A percentile compares a stretch with the other conserved stretches of the same genome.
These are phyloP conservation scores for Papilio helenus DNA, from an alignment of 1,140 invertebrate genomes.

Conservation along the genomic window DNA sequence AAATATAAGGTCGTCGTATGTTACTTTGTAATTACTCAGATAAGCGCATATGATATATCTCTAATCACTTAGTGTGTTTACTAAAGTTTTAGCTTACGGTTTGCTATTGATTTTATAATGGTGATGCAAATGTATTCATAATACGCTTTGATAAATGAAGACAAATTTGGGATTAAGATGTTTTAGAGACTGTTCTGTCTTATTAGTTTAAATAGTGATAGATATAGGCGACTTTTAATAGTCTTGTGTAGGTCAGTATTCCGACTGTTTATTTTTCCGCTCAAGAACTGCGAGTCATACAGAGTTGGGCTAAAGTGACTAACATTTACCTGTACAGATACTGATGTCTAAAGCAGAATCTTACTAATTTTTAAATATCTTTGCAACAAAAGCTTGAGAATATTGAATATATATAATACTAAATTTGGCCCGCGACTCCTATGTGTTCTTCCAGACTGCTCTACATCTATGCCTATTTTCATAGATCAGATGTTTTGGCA, in stretches of 20 bases:
- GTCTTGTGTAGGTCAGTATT: not conserved
- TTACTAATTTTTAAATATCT: no score
- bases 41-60: slow-evolving; percentile 31
- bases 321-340: not conserved
- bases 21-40: slow-evolving; percentile 36
- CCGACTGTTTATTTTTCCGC: not conserved
- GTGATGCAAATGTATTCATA: slow-evolving; percentile 15
- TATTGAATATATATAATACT: no score
- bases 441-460: no score
- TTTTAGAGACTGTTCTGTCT: not conserved
- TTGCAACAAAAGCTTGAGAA: no score
- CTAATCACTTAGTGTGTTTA: slow-evolving; percentile 29
- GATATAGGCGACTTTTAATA: not conserved
- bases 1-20: slow-evolving; percentile 31
- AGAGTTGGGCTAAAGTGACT: not conserved
- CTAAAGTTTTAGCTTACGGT: slow-evolving; percentile 26
- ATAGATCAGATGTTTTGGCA: no score
- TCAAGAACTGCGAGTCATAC: not conserved
- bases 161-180: not conserved
- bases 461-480: no score
- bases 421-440: no score
- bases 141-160: not conserved
- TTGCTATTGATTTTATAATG: slow-evolving; percentile 24
- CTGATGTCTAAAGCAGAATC: not conserved
- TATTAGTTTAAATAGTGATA: not conserved